Percentiles rank a stretch among this genome's conserved stretches.
These are phyloP conservation scores for Sylvilagus floridanus DNA, from an alignment of 2,797 vertebrate species.

Conservation along the genomic window DNA sequence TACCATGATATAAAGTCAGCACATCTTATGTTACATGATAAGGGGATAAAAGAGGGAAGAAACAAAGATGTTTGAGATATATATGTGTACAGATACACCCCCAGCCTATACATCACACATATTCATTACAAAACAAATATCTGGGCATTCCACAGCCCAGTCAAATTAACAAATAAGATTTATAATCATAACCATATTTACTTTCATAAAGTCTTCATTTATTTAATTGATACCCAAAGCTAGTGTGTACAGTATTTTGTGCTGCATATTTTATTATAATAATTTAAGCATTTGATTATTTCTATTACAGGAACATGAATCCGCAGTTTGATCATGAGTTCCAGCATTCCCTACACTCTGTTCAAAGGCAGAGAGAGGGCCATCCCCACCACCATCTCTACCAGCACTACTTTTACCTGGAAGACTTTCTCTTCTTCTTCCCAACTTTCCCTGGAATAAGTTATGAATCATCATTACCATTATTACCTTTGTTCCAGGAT, in stretches of 20 bases:
- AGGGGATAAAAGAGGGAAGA: neutral
- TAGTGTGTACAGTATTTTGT: neutral
- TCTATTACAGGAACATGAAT: constrained; percentile 77
- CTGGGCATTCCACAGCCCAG: neutral
- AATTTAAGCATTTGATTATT: neutral
- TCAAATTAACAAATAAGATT: too few relatives aligned
- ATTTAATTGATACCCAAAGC: constrained; percentile 1
- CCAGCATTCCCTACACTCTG: constrained; percentile 42
- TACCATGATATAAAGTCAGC: neutral
- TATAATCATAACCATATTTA: too few relatives aligned
- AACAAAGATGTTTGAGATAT: neutral
- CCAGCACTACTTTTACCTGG: too few relatives aligned
- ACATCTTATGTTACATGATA: neutral
- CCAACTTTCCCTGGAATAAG: too few relatives aligned
- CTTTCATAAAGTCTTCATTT: neutral
- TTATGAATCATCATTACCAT: too few relatives aligned
- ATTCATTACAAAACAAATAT: neutral
- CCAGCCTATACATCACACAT: neutral
- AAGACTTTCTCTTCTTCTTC: too few relatives aligned
- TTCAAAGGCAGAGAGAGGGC: constrained; percentile 71
- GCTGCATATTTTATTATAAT: too few relatives aligned
- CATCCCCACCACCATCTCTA: too few relatives aligned
- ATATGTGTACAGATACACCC: neutral
- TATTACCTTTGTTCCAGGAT: too few relatives aligned
- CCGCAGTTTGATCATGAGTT: constrained; percentile 67